Evolutionary conservation across 2,888 invertebrate species (phyloP).

Genomic region (Schrankia costaestrigalis): DNA sequence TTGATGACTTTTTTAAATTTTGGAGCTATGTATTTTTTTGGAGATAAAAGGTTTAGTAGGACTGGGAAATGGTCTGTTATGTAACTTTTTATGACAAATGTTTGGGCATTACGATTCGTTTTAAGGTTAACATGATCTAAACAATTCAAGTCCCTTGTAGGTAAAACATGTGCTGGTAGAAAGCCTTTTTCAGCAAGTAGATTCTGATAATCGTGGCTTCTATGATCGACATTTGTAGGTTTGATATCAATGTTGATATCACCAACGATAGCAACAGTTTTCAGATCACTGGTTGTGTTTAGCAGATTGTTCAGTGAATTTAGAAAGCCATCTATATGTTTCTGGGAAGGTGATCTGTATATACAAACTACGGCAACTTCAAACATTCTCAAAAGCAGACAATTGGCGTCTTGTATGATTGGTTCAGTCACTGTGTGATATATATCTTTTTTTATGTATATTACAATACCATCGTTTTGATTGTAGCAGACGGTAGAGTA

Average conservation of each 20-base stretch:
- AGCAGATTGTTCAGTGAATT: not conserved
- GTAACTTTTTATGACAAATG: conserved; percentile 3
- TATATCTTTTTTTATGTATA: not conserved
- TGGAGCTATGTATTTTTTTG: not conserved
- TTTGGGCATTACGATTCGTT: conserved; percentile 1
- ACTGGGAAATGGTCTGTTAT: conserved; percentile 3
- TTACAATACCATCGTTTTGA: conserved; percentile 4
- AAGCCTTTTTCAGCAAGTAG: conserved; percentile 2
- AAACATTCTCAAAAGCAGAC: not conserved
- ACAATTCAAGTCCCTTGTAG: conserved; percentile 2
- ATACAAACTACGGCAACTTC: not conserved
- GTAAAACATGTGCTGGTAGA: conserved; percentile 3
- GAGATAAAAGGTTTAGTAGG: not conserved
- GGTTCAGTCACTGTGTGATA: not conserved
- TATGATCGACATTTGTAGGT: not conserved
- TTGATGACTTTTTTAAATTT: not conserved
- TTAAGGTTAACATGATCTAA: conserved; percentile 3
- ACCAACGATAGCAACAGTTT: not conserved
- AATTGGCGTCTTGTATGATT: not conserved
- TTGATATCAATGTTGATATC: not conserved
- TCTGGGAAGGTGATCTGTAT: conserved; percentile 1
- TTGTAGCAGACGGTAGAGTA: not conserved
- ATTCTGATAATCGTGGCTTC: not conserved
- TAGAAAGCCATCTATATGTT: not conserved
- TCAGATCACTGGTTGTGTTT: not conserved